Evolutionary conservation across 2,888 invertebrate genomes (phyloP).

Genomic region (Ischnus inquisitorius): DNA sequence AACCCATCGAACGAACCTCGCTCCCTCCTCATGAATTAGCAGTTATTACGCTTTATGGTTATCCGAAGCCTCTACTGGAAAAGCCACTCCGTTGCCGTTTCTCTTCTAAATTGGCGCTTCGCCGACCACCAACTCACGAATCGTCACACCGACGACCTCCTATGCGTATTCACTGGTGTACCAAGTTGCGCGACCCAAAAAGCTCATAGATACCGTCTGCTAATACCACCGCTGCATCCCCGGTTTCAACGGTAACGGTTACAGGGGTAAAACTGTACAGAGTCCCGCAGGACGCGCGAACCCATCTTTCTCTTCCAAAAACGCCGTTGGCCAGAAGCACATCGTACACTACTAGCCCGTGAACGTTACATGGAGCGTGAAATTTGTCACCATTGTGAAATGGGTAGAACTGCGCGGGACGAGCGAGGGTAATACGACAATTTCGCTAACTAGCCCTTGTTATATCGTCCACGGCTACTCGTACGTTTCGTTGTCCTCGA

Average conservation of each 20-base stretch:
- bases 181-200: neutral
- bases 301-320: conserved; percentile 38
- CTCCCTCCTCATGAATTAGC: conserved; percentile 52
- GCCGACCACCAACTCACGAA: neutral
- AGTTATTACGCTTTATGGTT: conserved; percentile 74
- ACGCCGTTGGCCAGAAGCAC: conserved; percentile 59
- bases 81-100: conserved; percentile 33
- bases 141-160: neutral
- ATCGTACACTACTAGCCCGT: conserved; percentile 71
- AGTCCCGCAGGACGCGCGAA: conserved; percentile 12
- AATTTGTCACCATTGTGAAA: conserved; percentile 83
- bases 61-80: conserved; percentile 64
- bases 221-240: neutral
- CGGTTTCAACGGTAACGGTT: conserved; percentile 9
- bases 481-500: conserved; percentile 67
- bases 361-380: conserved; percentile 80
- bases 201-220: neutral
- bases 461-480: conserved; percentile 76
- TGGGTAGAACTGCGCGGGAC: conserved; percentile 73
- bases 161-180: neutral
- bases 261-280: conserved; percentile 18
- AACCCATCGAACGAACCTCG: conserved; percentile 12
- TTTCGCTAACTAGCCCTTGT: conserved; percentile 84
- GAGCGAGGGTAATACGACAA: conserved; percentile 81
- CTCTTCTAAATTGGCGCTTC: conserved; percentile 12